These are phyloP conservation scores for Mnemiopsis leidyi DNA, from an alignment of 37 sponge, comb jelly and placozoan species.

Conservation along the genomic window DNA sequence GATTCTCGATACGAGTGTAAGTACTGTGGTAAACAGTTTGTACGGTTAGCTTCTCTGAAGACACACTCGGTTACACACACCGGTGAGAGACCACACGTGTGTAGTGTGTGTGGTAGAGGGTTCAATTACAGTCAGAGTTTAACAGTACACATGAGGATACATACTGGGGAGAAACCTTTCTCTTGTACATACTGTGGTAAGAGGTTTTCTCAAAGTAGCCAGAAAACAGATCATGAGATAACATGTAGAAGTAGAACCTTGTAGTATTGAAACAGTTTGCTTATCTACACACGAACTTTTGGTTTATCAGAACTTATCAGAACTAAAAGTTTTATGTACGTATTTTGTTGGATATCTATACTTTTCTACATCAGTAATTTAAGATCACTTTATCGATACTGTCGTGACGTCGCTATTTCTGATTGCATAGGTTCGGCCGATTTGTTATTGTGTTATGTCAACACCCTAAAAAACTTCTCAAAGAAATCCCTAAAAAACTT, in stretches of 20 bases:
- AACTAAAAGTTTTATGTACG: not conserved
- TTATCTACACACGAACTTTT: not conserved
- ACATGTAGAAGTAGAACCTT: not conserved
- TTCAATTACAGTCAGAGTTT: not conserved
- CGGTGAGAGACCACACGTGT: conserved; percentile 23
- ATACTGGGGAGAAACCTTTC: conserved; percentile 50
- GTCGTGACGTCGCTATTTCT: no score
- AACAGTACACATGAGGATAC: conserved; percentile 38
- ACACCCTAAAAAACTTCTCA: no score
- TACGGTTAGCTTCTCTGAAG: not conserved
- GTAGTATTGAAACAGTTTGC: not conserved
- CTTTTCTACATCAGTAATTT: not conserved
- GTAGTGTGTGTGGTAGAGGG: conserved; percentile 51
- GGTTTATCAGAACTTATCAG: not conserved
- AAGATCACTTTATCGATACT: no score
- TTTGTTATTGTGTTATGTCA: no score
- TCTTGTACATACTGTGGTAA: not conserved
- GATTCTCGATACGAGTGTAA: not conserved
- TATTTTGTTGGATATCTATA: not conserved
- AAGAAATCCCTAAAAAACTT: no score
- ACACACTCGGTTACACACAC: conserved; percentile 15
- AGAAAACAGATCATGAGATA: not conserved
- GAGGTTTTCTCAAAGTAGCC: not conserved
- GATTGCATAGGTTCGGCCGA: no score
- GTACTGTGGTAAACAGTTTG: conserved; percentile 56